Conservation (phyloP, 2,888 invertebrate species). For the Thumatha senex region DNA sequence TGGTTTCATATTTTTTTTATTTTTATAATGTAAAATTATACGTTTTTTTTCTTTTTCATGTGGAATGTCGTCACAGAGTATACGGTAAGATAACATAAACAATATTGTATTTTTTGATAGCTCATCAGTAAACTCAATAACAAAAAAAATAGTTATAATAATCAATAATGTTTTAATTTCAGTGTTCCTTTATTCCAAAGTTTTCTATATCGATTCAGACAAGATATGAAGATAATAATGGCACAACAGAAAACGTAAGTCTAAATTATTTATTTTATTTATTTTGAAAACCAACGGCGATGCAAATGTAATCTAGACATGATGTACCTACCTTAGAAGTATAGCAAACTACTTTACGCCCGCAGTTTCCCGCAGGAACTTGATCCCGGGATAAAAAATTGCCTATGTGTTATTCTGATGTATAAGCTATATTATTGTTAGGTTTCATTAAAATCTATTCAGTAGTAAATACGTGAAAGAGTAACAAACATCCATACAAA, state of each 20-base stretch:
- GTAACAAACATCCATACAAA: no score
- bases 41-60: slow-evolving; percentile 54
- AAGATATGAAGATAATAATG: slow-evolving; percentile 94
- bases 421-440: no score
- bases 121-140: not conserved
- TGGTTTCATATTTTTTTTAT: not conserved
- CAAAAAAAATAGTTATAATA: not conserved
- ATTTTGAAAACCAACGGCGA: no score
- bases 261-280: not conserved
- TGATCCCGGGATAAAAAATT: no score
- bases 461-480: no score
- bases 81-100: slow-evolving; percentile 85
- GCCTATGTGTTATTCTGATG: no score
- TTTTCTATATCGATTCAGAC: slow-evolving; percentile 94
- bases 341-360: no score
- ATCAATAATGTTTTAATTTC: slow-evolving; percentile 51
- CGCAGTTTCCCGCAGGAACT: no score
- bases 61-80: slow-evolving; percentile 80
- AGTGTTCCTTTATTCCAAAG: slow-evolving; percentile 96
- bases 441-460: no score
- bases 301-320: no score
- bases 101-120: not conserved
- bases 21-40: not conserved
- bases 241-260: slow-evolving; percentile 94
- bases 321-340: no score